Percentiles rank a stretch among this genome's conserved stretches.
Evolutionary conservation across 1,140 invertebrate species (phyloP).

Genomic region (Ostrea denselamellosa): DNA sequence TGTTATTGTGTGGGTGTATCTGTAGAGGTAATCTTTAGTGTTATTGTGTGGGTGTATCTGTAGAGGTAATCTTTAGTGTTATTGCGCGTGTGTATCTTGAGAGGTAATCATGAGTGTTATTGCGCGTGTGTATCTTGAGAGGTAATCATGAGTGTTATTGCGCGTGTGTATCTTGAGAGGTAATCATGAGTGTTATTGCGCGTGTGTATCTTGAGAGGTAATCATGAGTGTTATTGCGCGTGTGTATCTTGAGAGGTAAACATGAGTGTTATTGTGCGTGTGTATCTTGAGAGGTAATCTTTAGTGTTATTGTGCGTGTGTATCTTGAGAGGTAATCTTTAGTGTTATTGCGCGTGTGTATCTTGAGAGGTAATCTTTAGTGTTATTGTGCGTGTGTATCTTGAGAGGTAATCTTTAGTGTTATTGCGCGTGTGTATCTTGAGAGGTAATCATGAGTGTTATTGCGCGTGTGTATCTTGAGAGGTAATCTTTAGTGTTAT

Average conservation of each 20-base stretch:
- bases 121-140: conserved; percentile 53
- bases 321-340: conserved; percentile 60
- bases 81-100: conserved; percentile 45
- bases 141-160: conserved; percentile 25
- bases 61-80: conserved; percentile 52
- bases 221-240: background rate
- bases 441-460: conserved; percentile 52
- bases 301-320: background rate
- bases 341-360: background rate
- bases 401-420: conserved; percentile 56
- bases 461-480: conserved; percentile 45
- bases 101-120: conserved; percentile 45
- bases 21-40: conserved; percentile 53
- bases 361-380: conserved; percentile 59
- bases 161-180: conserved; percentile 57
- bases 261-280: background rate
- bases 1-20: background rate
- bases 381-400: background rate
- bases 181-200: background rate
- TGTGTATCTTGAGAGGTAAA: conserved; percentile 61
- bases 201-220: conserved; percentile 60
- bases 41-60: background rate
- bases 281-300: conserved; percentile 61
- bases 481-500: conserved; percentile 47
- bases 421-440: conserved; percentile 22